A percentile compares a stretch with the other conserved stretches of the same genome.
Evolutionary conservation across 2,797 vertebrate genomes (phyloP).

Genomic region (Gastrophryne carolinensis): DNA sequence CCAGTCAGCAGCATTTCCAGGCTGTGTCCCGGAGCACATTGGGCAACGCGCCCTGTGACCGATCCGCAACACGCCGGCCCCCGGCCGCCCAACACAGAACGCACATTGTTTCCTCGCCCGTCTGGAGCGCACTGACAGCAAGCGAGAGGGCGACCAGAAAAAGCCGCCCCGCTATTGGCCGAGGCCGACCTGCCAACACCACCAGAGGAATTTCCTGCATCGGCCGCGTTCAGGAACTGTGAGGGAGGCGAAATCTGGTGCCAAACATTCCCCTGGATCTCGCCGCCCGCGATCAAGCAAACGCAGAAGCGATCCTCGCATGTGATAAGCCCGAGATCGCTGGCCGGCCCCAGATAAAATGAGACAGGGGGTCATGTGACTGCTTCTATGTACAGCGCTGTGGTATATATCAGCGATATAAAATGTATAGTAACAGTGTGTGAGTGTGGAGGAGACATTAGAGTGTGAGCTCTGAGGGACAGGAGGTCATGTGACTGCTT

Average conservation of each 20-base stretch:
- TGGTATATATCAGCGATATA: too few species aligned
- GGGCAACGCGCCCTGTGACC: not conserved
- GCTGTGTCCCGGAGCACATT: not conserved
- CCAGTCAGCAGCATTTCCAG: conserved; percentile 5
- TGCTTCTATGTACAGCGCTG: too few species aligned
- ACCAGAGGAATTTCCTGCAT: conserved; percentile 67
- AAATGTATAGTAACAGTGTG: too few species aligned
- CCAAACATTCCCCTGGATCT: conserved; percentile 66
- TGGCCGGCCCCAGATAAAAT: too few species aligned
- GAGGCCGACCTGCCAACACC: conserved; percentile 58
- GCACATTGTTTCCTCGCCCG: conserved; percentile 14
- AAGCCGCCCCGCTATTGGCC: conserved; percentile 35
- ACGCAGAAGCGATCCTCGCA: conserved; percentile 56
- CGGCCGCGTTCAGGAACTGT: conserved; percentile 63
- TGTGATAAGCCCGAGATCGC: conserved; percentile 26
- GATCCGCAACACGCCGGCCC: not conserved
- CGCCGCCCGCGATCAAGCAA: conserved; percentile 54
- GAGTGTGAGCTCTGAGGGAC: too few species aligned
- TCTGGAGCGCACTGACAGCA: not conserved
- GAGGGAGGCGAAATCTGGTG: conserved; percentile 62
- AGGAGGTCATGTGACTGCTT: too few species aligned
- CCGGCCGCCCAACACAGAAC: conserved; percentile 4
- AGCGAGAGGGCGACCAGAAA: not conserved
- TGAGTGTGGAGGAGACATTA: too few species aligned
- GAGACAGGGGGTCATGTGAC: too few species aligned